phyloP scores from a whole-genome alignment of 2,888 invertebrate genomes.

The Pollenia amentaria region DNA sequence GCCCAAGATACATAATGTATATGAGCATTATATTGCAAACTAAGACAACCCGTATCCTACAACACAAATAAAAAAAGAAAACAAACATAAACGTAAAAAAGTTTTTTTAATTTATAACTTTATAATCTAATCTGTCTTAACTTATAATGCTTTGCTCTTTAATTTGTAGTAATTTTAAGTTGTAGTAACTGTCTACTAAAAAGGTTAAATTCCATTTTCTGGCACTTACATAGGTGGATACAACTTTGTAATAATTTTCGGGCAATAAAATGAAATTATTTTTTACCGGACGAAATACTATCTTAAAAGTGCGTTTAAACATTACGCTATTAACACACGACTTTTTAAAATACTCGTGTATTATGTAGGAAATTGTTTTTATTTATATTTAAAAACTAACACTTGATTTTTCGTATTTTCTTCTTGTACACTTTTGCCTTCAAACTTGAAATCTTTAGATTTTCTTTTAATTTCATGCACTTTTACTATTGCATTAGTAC shows the following conservation, averaged over 20 bases:
- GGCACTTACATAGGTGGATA: constrained; percentile 84
- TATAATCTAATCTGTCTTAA: constrained; percentile 42
- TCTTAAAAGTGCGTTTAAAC: constrained; percentile 84
- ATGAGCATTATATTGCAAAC: constrained; percentile 81
- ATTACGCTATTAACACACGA: constrained; percentile 74
- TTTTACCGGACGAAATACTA: constrained; percentile 83
- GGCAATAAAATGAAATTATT: constrained; percentile 83
- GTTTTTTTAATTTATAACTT: background rate
- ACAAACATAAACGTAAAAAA: background rate
- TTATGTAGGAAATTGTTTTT: constrained; percentile 7
- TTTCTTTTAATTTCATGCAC: constrained; percentile 18
- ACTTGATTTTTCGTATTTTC: background rate
- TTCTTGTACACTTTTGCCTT: constrained; percentile 17
- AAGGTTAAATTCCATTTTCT: constrained; percentile 63
- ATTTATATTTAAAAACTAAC: background rate
- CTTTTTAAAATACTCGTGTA: background rate
- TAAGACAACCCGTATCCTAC: constrained; percentile 84
- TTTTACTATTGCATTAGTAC: constrained; percentile 31
- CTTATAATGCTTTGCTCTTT: background rate
- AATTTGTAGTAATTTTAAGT: background rate
- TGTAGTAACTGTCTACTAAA: background rate
- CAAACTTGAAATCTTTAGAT: constrained; percentile 46
- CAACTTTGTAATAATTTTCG: constrained; percentile 83
- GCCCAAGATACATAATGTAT: constrained; percentile 84
- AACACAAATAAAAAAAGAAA: constrained; percentile 3